Evolutionary conservation across 2,888 invertebrate species (phyloP), one percentile per base, ranked within the genome.

Genomic region (Bombyx huttoni): DNA sequence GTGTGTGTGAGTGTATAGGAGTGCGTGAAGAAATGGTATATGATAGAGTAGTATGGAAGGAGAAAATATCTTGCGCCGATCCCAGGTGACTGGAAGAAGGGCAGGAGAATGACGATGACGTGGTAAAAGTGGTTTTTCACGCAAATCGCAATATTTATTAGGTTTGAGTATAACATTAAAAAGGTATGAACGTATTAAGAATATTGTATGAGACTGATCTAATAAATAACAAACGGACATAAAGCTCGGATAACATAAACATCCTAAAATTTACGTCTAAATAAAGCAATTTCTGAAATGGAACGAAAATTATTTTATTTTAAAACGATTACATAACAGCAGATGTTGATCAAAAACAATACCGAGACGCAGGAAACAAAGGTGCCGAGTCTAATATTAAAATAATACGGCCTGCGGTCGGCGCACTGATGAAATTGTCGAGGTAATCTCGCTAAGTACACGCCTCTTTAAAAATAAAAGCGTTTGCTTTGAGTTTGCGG

Each of bases 381-480:
- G 80, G 75, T 75, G 76, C 68, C 68, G 71, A 67, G 64, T 63
- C 65, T 59, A 65, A 74, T 74, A 84, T 84, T 85, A 85, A 82
- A 83, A 83, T 85, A 83, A 83, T 84, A 73, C 68, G 62, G 65
- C 63, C 64, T 84, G 83, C 79, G 84, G 84, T 85, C 68, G 65
- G 67, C 58, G 56, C 69, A 61, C 69, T 81, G 83, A 84, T 85
- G 83, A 81, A 83, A 82, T 81, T 75, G 78, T 75, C 78, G 74
- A 77, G 68, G 78, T 70, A 84, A 84, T 85, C 81, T 80, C 58
- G 61, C 65, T 76, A 81, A 81, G 81, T 81, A 80, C 82, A 83
- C 74, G 75, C 70, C 83, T 78, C 74, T 79, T 83, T 81, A 81
- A 83, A 82, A 83, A 83, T 81, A 82, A 83, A 85, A 78, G 70